Conservation (phyloP, 2,797 vertebrate genomes). For the Uromys caudimaculatus region DNA sequence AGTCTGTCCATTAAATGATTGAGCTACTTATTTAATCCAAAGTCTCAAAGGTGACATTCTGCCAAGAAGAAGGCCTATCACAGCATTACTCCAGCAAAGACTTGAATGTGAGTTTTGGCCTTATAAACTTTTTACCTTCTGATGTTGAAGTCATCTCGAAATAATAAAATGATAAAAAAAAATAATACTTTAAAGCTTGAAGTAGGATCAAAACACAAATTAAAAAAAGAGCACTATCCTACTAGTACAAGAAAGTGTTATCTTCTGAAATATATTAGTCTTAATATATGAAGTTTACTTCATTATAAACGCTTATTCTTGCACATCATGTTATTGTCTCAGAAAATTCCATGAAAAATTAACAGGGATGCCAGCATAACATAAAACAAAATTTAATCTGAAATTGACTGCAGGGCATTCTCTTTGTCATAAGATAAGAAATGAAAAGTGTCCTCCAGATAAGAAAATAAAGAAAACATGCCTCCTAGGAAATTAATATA, state of each 20-base stretch:
- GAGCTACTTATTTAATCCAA: neutral
- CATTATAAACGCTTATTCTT: constrained; percentile 50
- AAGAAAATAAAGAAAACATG: neutral
- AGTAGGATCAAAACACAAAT: neutral
- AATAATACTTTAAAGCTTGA: neutral
- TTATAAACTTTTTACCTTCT: neutral
- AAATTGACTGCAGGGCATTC: constrained; percentile 64
- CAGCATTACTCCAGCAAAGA: neutral
- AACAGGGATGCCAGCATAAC: constrained; percentile 37
- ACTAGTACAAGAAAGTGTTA: neutral
- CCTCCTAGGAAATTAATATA: constrained; percentile 33
- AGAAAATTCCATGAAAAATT: constrained; percentile 70
- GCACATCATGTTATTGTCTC: constrained; percentile 34
- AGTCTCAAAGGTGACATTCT: neutral
- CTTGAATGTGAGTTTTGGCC: neutral
- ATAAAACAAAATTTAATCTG: constrained; percentile 59
- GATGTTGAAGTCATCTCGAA: neutral
- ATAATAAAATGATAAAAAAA: neutral
- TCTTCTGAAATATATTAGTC: constrained; percentile 46
- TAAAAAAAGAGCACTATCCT: neutral
- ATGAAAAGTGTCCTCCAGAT: neutral
- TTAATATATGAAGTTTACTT: constrained; percentile 33
- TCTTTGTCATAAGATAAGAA: constrained; percentile 65
- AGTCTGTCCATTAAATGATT: neutral
- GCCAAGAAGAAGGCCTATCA: neutral